Evolutionary conservation across 2,113 vertebrate genomes (phyloP).

Genomic region (Sterrhoptilus dennistouni): DNA sequence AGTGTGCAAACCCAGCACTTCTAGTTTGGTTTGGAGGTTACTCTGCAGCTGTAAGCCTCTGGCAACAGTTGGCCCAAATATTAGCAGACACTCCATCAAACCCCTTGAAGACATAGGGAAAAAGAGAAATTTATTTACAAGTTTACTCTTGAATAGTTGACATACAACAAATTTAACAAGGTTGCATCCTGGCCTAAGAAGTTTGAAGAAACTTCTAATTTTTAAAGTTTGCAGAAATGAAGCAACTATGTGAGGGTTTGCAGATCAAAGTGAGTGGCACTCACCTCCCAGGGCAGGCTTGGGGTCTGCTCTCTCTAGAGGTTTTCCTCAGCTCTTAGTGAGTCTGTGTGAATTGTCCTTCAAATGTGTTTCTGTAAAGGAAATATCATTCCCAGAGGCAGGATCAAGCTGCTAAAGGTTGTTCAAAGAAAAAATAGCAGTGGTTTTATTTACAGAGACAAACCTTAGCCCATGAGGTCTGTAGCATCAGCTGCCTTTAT

Average conservation of each 20-base stretch:
- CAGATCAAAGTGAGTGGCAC: background rate
- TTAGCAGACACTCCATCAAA: background rate
- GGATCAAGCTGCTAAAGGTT: background rate
- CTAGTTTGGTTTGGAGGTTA: background rate
- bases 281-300: accelerated
- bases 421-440: background rate
- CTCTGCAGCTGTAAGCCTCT: background rate
- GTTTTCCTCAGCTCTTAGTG: background rate
- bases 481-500: background rate
- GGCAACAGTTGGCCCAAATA: background rate
- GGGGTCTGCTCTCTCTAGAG: background rate
- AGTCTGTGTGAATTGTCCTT: background rate
- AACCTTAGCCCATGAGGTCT: background rate
- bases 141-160: background rate
- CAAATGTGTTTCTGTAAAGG: background rate
- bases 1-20: background rate
- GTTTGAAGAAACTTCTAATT: background rate
- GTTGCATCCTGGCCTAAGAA: background rate
- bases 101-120: background rate
- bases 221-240: background rate
- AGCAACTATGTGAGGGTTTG: background rate
- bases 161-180: background rate
- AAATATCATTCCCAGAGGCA: background rate
- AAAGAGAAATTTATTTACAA: background rate
- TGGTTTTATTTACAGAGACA: background rate